Percentiles rank a stretch among this genome's conserved stretches.
Evolutionary conservation across 2,113 vertebrate genomes (phyloP).

Genomic region (Meleagris gallopavo): DNA sequence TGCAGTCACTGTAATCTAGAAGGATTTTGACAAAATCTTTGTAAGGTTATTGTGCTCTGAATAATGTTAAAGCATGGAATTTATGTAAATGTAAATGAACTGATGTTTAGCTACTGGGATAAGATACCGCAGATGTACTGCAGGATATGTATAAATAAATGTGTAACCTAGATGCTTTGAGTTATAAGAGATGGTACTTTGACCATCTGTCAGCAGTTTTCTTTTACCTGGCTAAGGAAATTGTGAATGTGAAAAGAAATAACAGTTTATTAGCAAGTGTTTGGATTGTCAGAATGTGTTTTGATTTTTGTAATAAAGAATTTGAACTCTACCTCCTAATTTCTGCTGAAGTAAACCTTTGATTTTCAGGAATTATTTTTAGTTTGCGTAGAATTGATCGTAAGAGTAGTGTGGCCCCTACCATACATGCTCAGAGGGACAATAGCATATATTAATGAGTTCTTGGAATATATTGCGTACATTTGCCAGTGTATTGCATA

Average conservation of each 20-base stretch:
- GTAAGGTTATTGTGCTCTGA: constrained; percentile 13
- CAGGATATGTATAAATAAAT: constrained; percentile 31
- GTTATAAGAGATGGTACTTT: constrained; percentile 24
- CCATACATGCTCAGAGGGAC: no score
- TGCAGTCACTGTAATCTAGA: constrained; percentile 3
- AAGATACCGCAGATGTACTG: constrained; percentile 21
- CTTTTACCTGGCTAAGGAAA: not conserved
- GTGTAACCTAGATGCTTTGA: constrained; percentile 33
- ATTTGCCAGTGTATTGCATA: no score
- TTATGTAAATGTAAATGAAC: constrained; percentile 43
- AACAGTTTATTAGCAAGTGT: constrained; percentile 28
- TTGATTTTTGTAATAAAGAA: constrained; percentile 68
- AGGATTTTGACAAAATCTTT: constrained; percentile 7
- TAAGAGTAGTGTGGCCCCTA: not conserved
- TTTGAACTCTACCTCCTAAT: constrained; percentile 43
- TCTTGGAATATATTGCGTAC: no score
- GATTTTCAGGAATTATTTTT: not conserved
- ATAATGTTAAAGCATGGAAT: constrained; percentile 30
- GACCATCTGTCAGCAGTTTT: not conserved
- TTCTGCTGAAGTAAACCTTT: constrained; percentile 24
- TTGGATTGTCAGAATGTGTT: constrained; percentile 57
- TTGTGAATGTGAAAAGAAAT: not conserved
- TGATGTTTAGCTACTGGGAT: constrained; percentile 32
- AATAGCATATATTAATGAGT: no score
- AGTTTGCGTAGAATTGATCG: not conserved